Base-by-base conservation (phyloP, 2,888 invertebrate species). In the Cyclophora punctaria region DNA sequence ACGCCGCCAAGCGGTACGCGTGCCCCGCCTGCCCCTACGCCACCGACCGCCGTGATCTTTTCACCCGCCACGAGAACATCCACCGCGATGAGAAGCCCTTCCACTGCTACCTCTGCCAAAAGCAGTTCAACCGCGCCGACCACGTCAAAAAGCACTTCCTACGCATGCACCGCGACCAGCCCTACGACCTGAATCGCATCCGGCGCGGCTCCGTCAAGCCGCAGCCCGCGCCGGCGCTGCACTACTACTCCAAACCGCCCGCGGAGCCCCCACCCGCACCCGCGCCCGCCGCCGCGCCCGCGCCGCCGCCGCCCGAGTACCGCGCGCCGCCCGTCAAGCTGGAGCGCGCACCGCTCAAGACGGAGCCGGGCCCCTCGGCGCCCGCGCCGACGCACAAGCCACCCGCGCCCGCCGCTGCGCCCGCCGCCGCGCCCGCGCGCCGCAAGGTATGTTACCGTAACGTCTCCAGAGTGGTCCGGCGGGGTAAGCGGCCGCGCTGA, bases 141-240 rank as follows among this genome's bases (percentile, higher is more conserved):
- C 97, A 97, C 76, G 97, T 97, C 45, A 97, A 97, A 82, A 97
- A 97, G 72, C 97, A 97, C 80, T 97, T 97, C 71, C 87, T 96
- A 60, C 90, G 97, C 61, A 97, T 97, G 95, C 97, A 97, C 73
- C 91, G 96, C 44, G 97, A 96, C 66, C 93, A 96, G 74, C 93
- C 93, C 2, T 97, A 97, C 76, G 96, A 97, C 71, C 88, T 96
- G 52, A 94, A 95, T 67, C 92, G 94, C 71, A 96, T 96, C 68
- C 89, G 95, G 51, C 90, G 92, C 58, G 90, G 93, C 62, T 83
- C 89, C 46, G 89, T 89, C 55, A 91, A 92, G 66, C 91, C 89
- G 66, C 90, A 83, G 67, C 90, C 85, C 61, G 86, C 64, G 60
- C 56, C 64, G 48, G 48, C 54, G 49, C 50, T 48, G 51, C 79